Conservation (phyloP, 2,113 vertebrate species). For the Xenopus tropicalis region DNA sequence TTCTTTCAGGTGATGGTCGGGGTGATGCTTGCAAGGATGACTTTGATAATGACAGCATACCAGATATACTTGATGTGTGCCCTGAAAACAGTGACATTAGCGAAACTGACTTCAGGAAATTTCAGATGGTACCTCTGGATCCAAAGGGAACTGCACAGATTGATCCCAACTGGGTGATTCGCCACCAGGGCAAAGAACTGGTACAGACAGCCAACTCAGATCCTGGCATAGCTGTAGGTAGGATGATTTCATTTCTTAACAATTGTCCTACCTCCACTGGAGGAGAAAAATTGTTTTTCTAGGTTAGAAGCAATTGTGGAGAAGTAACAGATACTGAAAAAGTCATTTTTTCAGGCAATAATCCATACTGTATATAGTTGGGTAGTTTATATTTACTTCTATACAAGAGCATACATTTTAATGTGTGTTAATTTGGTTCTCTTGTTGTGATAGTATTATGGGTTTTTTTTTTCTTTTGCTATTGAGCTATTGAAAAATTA, state of each 20-base stretch:
- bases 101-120: constrained; percentile 93
- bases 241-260: constrained; percentile 50
- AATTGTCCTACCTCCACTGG: not conserved
- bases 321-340: no score
- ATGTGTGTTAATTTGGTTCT: no score
- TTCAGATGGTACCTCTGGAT: constrained; percentile 97
- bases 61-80: constrained; percentile 89
- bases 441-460: no score
- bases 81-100: constrained; percentile 92
- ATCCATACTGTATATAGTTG: no score
- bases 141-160: constrained; percentile 97
- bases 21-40: constrained; percentile 95
- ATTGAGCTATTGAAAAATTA: no score
- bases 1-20: constrained; percentile 80
- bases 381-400: no score
- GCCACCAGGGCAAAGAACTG: constrained; percentile 94
- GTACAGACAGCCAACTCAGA: constrained; percentile 97
- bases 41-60: constrained; percentile 92
- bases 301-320: no score
- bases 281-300: no score
- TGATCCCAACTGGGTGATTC: constrained; percentile 97
- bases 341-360: no score
- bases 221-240: constrained; percentile 94
- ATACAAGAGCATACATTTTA: no score
- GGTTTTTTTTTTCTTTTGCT: no score